These are phyloP conservation scores for Eumeta japonica DNA, from an alignment of 1,140 invertebrate genomes.

Conservation along the genomic window DNA sequence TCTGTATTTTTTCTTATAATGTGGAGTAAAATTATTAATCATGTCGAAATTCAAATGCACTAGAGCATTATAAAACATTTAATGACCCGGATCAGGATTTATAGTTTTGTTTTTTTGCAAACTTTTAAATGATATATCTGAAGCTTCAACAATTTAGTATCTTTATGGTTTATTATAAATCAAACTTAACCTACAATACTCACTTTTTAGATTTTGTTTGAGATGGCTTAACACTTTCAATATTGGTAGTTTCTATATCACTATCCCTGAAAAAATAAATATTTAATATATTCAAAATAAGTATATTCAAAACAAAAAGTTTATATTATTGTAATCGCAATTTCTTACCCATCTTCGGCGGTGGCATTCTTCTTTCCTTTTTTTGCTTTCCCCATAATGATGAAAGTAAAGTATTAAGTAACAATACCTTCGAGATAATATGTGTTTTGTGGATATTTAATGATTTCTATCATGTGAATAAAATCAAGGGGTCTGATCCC, in stretches of 20 bases:
- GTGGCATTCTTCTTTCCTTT: constrained; percentile 66
- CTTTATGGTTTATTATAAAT: too few species aligned
- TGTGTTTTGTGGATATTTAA: constrained; percentile 35
- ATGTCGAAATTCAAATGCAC: too few species aligned
- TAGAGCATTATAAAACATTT: too few species aligned
- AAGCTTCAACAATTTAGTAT: too few species aligned
- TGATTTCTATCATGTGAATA: constrained; percentile 54
- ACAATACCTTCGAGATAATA: constrained; percentile 35
- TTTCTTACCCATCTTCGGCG: constrained; percentile 64
- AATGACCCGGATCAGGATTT: too few species aligned
- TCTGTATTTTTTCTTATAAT: too few species aligned
- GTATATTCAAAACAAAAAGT: constrained; percentile 7
- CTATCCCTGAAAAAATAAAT: constrained; percentile 52
- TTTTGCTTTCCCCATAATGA: constrained; percentile 68
- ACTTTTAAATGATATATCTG: too few species aligned
- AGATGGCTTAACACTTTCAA: constrained; percentile 43
- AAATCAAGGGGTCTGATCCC: too few species aligned
- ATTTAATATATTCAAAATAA: constrained; percentile 8
- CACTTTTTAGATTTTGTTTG: constrained; percentile 47
- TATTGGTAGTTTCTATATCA: constrained; percentile 55
- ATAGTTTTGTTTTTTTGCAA: too few species aligned
- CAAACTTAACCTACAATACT: constrained; percentile 38
- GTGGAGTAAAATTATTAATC: too few species aligned
- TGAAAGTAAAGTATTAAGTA: constrained; percentile 32
- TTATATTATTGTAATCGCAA: constrained; percentile 33